Evolutionary conservation across 2,888 invertebrate genomes (phyloP).

Genomic region (Hecatera dysodea): DNA sequence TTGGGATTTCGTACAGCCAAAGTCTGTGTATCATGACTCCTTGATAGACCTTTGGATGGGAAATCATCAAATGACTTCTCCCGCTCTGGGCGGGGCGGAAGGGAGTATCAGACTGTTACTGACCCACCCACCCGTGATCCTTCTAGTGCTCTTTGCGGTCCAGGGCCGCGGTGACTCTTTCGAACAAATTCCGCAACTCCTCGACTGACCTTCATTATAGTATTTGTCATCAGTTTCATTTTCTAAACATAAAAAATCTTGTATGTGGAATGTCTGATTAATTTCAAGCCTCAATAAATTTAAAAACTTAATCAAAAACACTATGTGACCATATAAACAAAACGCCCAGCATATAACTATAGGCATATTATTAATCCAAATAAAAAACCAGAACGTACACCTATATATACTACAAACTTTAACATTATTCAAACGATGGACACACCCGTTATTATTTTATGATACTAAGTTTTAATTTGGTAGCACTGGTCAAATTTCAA

Average conservation of each 20-base stretch:
- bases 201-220: not conserved
- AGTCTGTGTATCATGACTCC: too few relatives aligned
- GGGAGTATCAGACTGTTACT: too few relatives aligned
- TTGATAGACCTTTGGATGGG: too few relatives aligned
- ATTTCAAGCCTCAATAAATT: conserved; percentile 39
- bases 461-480: conserved; percentile 62
- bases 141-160: too few relatives aligned
- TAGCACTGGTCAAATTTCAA: conserved; percentile 63
- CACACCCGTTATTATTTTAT: conserved; percentile 62
- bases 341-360: conserved; percentile 54
- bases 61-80: too few relatives aligned
- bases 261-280: conserved; percentile 5
- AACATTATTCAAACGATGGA: conserved; percentile 57
- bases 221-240: not conserved
- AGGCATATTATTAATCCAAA: conserved; percentile 37
- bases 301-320: conserved; percentile 45
- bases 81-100: too few relatives aligned
- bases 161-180: too few relatives aligned
- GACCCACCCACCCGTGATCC: too few relatives aligned
- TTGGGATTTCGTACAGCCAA: too few relatives aligned
- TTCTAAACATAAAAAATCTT: not conserved
- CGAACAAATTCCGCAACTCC: too few relatives aligned
- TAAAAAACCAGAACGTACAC: conserved; percentile 50
- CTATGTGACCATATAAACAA: conserved; percentile 50
- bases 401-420: conserved; percentile 40